phyloP scores from a whole-genome alignment of 2,888 invertebrate genomes.

The Graphium colonna region DNA sequence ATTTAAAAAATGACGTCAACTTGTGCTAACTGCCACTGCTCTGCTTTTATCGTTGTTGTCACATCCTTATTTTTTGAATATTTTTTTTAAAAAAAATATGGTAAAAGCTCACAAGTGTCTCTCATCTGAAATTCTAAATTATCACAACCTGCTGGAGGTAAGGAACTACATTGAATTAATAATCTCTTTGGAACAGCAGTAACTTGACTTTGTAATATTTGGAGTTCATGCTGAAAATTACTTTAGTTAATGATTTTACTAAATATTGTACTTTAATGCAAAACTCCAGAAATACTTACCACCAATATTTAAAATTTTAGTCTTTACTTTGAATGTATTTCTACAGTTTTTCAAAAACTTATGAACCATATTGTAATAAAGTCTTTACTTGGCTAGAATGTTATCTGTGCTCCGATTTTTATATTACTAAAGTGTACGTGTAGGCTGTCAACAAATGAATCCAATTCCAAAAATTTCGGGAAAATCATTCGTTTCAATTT shows the following conservation, averaged over 20 bases:
- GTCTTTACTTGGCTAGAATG: slow-evolving; percentile 63
- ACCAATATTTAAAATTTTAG: slow-evolving; percentile 54
- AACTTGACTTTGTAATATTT: slow-evolving; percentile 84
- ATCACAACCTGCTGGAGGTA: slow-evolving; percentile 86
- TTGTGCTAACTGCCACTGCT: too few species aligned
- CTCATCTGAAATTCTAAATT: slow-evolving; percentile 86
- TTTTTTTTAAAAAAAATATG: slow-evolving; percentile 68
- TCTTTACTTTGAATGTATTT: slow-evolving; percentile 62
- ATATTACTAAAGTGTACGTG: slow-evolving; percentile 65
- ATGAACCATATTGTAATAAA: slow-evolving; percentile 52
- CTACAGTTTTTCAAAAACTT: slow-evolving; percentile 65
- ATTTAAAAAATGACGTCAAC: too few species aligned
- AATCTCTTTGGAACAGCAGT: slow-evolving; percentile 88
- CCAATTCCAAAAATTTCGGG: slow-evolving; percentile 83
- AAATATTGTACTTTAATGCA: too few species aligned
- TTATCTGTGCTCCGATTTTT: slow-evolving; percentile 69
- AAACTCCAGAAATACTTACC: slow-evolving; percentile 37
- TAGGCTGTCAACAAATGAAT: slow-evolving; percentile 79
- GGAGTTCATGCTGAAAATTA: slow-evolving; percentile 61
- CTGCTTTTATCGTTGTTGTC: too few species aligned
- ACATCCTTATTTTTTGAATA: slow-evolving; percentile 57
- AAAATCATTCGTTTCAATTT: slow-evolving; percentile 85
- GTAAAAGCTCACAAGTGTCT: slow-evolving; percentile 84
- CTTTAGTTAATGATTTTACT: background rate
- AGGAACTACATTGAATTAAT: slow-evolving; percentile 88